Conservation (phyloP, 2,888 invertebrate species). For the Luperina nickerlii region DNA sequence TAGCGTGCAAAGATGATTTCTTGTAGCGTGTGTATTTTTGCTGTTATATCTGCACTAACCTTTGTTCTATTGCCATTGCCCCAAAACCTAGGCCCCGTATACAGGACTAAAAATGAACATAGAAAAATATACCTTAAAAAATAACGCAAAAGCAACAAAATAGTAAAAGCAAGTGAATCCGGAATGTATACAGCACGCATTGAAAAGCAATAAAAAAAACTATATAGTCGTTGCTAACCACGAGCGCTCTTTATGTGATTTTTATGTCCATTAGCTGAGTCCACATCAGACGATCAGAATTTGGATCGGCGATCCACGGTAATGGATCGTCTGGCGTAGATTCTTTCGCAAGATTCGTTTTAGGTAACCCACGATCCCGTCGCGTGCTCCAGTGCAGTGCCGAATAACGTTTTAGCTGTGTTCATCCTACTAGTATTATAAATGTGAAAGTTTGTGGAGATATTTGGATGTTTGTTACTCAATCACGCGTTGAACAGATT, state of each 20-base stretch:
- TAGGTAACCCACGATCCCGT: background rate
- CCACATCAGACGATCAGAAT: background rate
- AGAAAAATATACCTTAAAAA: conserved; percentile 51
- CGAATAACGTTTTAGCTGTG: background rate
- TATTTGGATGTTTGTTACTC: no score
- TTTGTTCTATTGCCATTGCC: conserved; percentile 1
- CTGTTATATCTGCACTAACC: background rate
- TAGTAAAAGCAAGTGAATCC: conserved; percentile 55
- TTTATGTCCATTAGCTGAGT: background rate
- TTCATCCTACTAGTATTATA: no score
- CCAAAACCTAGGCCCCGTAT: conserved; percentile 19
- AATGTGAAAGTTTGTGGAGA: no score
- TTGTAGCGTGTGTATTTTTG: background rate
- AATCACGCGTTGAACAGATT: no score
- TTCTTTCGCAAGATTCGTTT: background rate
- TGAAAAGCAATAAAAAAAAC: conserved; percentile 17
- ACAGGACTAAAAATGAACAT: conserved; percentile 49
- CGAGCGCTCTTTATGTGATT: background rate
- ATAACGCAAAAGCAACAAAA: conserved; percentile 42
- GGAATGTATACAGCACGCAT: conserved; percentile 60
- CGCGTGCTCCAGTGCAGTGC: background rate
- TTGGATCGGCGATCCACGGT: background rate
- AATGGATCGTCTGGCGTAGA: background rate
- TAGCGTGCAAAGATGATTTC: background rate
- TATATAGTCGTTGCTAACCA: background rate